Base-by-base conservation (phyloP, 2,113 vertebrate species). In the Phasianus colchicus region DNA sequence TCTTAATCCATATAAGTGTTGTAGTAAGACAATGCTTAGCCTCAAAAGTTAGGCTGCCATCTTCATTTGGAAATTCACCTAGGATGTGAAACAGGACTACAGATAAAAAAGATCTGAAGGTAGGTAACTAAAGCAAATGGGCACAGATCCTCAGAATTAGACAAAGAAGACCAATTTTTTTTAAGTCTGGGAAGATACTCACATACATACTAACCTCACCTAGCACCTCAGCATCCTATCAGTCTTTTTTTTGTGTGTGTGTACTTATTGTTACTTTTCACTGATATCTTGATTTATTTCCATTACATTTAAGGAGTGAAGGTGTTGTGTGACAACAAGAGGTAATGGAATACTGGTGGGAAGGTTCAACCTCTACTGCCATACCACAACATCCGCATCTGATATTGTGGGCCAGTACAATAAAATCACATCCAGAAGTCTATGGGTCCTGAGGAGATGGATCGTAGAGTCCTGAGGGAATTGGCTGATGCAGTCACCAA, bases 141-240 rank as follows among this genome's bases (percentile, higher is more conserved):
- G 32, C 34, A 27, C 13, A 83, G 22, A 67, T 30, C 11, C 22
- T 54, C 57, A 48, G 11, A n/a, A 82, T 1, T 55, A 7, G 34
- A 88, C 20, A 85, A 73, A 88, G 4, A 7, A 69, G 6, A 54
- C 3, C 30, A 57, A 2, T n/a, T 58, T 54, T 50, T 61, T 34
- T 80, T 66, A 45, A 63, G 57, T 21, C 67, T 30, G 65, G 2
- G 6, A 72, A 65, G 38, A 82, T 65, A 25, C 24, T 83, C 17
- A 69, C 6, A 67, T 2, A 34, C 3, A 6, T 78, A 67, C 52
- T 84, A 90, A 60, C 13, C 24, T 63, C 29, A 75, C 48, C 57
- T 77, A 14, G 8, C 2, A 8, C 2, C 1, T 19, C 19, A 57
- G 10, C 55, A 32, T 1, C 1, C 4, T 1, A 3, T 3, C 2